phyloP scores from a whole-genome alignment of 2,888 invertebrate genomes.

The Athripsodes cinereus region DNA sequence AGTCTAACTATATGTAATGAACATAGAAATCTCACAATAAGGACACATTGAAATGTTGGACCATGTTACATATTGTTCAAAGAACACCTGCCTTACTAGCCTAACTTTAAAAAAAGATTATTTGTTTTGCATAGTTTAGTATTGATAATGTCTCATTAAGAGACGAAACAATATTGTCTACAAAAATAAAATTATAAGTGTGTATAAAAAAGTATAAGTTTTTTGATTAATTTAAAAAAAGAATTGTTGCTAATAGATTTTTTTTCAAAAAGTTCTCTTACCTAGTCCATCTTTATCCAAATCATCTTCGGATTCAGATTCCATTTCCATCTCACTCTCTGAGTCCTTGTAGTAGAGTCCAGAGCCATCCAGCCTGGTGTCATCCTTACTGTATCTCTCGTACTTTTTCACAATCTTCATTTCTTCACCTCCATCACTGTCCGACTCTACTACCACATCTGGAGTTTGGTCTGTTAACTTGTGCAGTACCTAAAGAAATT shows the following conservation, averaged over 20 bases:
- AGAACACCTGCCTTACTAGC: neutral
- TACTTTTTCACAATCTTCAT: slow-evolving; percentile 48
- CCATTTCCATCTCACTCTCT: slow-evolving; percentile 57
- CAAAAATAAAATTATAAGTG: no score
- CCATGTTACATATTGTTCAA: no score
- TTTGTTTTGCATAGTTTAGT: neutral
- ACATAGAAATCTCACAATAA: no score
- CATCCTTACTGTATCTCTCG: slow-evolving; percentile 59
- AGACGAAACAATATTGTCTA: no score
- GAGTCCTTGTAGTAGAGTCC: slow-evolving; percentile 64
- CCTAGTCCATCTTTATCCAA: slow-evolving; percentile 53
- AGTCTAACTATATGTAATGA: no score
- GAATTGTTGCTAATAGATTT: no score
- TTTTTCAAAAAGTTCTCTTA: no score
- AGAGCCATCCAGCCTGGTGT: slow-evolving; percentile 61
- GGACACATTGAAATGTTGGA: no score
- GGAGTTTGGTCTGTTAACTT: slow-evolving; percentile 56
- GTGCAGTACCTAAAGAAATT: slow-evolving; percentile 46
- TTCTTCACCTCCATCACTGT: slow-evolving; percentile 57
- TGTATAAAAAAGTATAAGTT: no score
- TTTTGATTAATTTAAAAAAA: neutral
- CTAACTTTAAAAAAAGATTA: no score
- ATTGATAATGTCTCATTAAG: no score
- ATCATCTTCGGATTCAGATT: slow-evolving; percentile 51
- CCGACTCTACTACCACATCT: slow-evolving; percentile 59